Conservation (phyloP, 35 echinoderm and acorn worm species). For the Lytechinus variegatus region DNA sequence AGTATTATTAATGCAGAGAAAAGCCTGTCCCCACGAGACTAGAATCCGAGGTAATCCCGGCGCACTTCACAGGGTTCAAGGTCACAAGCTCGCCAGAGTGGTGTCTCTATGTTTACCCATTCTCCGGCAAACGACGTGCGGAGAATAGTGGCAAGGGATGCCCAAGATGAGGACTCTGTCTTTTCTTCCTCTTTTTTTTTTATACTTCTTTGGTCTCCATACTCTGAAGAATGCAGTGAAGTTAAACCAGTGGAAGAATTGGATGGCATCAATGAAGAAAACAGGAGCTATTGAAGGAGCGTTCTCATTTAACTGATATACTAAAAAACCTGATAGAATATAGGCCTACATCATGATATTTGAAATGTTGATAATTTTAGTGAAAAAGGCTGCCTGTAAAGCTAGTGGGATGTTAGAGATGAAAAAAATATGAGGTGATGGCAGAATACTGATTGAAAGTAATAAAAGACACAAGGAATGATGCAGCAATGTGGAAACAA, state of each 20-base stretch:
- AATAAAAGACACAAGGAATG: background rate
- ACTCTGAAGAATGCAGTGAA: background rate
- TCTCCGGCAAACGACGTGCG: background rate
- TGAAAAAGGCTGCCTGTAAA: no score
- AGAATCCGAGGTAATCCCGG: background rate
- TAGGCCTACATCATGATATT: no score
- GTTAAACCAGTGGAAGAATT: background rate
- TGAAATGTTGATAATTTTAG: no score
- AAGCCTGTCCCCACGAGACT: conserved; percentile 7
- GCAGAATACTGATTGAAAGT: background rate
- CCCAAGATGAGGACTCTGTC: background rate
- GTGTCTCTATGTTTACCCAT: conserved; percentile 2
- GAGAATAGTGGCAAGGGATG: background rate
- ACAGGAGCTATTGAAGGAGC: no score
- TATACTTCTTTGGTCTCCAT: no score
- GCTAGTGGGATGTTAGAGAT: no score
- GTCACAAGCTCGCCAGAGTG: background rate
- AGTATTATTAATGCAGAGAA: background rate
- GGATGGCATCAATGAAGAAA: background rate
- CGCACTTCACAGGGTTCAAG: conserved; percentile 8
- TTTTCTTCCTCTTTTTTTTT: background rate
- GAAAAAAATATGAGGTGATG: background rate
- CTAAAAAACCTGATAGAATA: no score
- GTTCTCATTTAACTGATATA: no score
- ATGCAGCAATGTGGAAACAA: no score